Evolutionary conservation across 2,113 vertebrate species (phyloP).

Genomic region (Panthera uncia): DNA sequence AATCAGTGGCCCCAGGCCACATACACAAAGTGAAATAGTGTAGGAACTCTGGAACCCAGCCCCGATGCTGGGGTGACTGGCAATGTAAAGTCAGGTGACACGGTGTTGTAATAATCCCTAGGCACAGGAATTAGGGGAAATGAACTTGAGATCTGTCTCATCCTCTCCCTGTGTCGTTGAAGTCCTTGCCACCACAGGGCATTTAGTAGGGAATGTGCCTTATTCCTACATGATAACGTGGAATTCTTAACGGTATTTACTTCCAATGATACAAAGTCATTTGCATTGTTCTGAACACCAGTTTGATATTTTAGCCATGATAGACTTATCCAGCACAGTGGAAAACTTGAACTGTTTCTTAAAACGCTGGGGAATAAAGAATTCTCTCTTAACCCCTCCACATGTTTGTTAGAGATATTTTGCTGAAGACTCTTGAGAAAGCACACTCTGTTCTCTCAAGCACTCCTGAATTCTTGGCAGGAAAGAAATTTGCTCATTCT

Average conservation of each 20-base stretch:
- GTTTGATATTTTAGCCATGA: neutral
- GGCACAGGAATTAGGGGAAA: accelerated
- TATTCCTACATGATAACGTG: slow-evolving; percentile 55
- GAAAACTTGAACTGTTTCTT: slow-evolving; percentile 47
- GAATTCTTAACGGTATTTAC: slow-evolving; percentile 40
- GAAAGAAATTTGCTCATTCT: slow-evolving; percentile 62
- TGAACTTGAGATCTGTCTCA: accelerated
- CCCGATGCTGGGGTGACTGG: accelerated
- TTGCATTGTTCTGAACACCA: slow-evolving; percentile 57
- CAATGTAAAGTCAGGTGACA: accelerated
- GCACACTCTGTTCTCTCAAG: slow-evolving; percentile 56
- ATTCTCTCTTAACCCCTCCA: neutral
- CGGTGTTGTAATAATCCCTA: accelerated
- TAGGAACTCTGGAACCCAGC: accelerated
- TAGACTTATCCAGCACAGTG: accelerated
- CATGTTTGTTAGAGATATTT: slow-evolving; percentile 50
- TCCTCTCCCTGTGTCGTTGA: accelerated
- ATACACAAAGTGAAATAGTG: accelerated
- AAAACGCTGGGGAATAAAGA: neutral
- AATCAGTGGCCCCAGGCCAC: too few species aligned
- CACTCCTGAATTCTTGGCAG: slow-evolving; percentile 59
- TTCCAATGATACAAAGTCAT: slow-evolving; percentile 48
- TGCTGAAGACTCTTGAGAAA: neutral
- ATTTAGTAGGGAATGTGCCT: neutral
- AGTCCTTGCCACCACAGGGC: too few species aligned